phyloP scores from a whole-genome alignment of 2,797 vertebrate genomes.

The Smutsia temminckii region DNA sequence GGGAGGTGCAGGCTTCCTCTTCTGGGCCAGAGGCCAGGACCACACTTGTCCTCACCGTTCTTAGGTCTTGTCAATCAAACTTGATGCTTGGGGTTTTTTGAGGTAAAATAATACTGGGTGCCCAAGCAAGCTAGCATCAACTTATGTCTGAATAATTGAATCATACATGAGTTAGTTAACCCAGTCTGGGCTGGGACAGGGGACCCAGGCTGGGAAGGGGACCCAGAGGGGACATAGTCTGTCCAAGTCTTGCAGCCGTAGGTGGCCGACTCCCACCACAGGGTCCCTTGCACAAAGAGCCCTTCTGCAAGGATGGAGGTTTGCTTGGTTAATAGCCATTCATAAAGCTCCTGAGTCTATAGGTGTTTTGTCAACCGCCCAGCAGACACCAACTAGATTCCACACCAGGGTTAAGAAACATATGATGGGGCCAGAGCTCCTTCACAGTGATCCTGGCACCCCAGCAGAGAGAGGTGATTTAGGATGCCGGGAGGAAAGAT shows the following conservation, averaged over 20 bases:
- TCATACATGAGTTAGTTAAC: background rate
- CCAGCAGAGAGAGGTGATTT: background rate
- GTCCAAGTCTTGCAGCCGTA: background rate
- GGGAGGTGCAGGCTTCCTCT: background rate
- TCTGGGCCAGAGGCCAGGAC: background rate
- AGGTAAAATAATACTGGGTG: slow-evolving; percentile 50
- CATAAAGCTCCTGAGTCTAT: background rate
- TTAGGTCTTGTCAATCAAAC: slow-evolving; percentile 28
- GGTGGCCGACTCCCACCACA: background rate
- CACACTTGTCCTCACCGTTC: background rate
- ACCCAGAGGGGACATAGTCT: background rate
- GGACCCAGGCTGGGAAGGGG: background rate
- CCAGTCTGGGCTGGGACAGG: background rate
- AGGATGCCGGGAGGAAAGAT: background rate
- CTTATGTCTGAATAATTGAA: background rate
- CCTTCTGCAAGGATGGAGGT: background rate
- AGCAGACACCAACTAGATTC: background rate
- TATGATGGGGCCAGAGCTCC: background rate
- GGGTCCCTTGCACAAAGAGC: background rate
- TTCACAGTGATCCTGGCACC: background rate
- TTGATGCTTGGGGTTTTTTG: slow-evolving; percentile 33
- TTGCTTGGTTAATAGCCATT: background rate
- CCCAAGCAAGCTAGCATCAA: slow-evolving; percentile 8
- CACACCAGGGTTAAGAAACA: background rate
- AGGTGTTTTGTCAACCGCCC: background rate